Evolutionary conservation across 2,888 invertebrate species (phyloP).

Genomic region (Mesochorus sp.): DNA sequence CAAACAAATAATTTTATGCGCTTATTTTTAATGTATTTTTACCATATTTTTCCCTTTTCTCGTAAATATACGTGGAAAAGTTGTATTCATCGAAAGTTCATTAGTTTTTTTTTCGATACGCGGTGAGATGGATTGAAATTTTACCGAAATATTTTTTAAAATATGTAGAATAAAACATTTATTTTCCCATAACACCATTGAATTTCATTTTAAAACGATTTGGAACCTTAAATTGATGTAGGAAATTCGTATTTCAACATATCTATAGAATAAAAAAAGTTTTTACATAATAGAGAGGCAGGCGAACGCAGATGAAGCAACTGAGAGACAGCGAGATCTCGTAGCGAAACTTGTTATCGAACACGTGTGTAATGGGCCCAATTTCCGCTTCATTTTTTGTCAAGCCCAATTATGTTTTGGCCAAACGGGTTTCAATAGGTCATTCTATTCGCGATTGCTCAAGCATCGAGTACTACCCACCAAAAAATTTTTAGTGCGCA

Average conservation of each 20-base stretch:
- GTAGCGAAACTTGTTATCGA: conserved; percentile 70
- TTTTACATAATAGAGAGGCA: neutral
- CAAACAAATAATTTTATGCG: too few relatives aligned
- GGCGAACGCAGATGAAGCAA: conserved; percentile 50
- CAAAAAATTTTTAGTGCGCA: neutral
- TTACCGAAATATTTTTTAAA: too few relatives aligned
- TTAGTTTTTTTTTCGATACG: too few relatives aligned
- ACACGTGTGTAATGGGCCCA: conserved; percentile 72
- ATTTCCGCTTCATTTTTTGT: conserved; percentile 78
- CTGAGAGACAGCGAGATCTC: conserved; percentile 43
- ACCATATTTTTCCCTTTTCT: too few relatives aligned
- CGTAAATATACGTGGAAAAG: too few relatives aligned
- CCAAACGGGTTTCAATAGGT: conserved; percentile 71
- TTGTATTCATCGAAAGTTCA: too few relatives aligned
- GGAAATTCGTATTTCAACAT: neutral
- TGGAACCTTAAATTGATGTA: neutral
- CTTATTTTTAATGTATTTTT: too few relatives aligned
- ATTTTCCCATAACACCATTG: too few relatives aligned
- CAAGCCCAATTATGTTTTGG: conserved; percentile 74
- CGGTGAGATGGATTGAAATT: too few relatives aligned
- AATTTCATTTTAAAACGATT: too few relatives aligned
- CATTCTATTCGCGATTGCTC: conserved; percentile 66
- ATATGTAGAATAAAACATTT: too few relatives aligned
- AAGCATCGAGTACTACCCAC: neutral
- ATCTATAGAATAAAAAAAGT: neutral